Evolutionary conservation across 2,113 vertebrate genomes (phyloP).

Genomic region (Trachemys scripta): DNA sequence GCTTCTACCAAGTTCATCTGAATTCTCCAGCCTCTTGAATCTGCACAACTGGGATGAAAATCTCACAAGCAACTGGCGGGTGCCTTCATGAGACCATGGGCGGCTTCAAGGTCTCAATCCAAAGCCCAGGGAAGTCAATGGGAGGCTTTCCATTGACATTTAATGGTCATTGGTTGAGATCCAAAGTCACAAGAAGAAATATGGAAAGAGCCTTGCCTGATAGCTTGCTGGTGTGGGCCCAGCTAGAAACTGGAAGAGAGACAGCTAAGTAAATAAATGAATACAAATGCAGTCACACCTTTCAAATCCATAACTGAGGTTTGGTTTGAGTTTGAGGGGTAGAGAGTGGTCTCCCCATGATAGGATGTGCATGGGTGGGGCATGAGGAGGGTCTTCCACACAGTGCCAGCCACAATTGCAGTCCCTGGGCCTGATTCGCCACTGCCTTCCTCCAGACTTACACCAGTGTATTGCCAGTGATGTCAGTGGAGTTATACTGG

Average conservation of each 20-base stretch:
- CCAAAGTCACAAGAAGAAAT: not conserved
- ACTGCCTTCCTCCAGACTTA: not conserved
- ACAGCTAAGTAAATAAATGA: not conserved
- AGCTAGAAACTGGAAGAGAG: not conserved
- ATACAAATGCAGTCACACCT: not conserved
- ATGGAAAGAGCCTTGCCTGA: not conserved
- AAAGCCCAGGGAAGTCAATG: rapidly evolving
- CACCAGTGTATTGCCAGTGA: not conserved
- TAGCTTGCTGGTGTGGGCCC: not conserved
- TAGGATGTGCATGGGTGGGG: not conserved
- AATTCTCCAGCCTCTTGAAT: not conserved
- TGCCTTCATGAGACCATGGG: not conserved
- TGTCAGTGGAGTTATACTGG: not conserved
- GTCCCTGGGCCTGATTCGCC: rapidly evolving
- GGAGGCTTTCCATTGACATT: not conserved
- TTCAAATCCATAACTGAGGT: not conserved
- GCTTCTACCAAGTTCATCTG: not conserved
- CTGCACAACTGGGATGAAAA: not conserved
- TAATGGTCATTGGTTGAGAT: not conserved
- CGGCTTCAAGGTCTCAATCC: not conserved
- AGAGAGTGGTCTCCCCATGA: not conserved
- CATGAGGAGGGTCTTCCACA: rapidly evolving
- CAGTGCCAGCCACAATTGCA: rapidly evolving
- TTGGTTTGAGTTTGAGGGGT: not conserved
- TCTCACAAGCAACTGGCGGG: rapidly evolving